Percentiles rank a stretch among this genome's conserved stretches.
These are phyloP conservation scores for Dysidea cf. avara DNA, from an alignment of 37 sponge, comb jelly and placozoan genomes.

Conservation along the genomic window DNA sequence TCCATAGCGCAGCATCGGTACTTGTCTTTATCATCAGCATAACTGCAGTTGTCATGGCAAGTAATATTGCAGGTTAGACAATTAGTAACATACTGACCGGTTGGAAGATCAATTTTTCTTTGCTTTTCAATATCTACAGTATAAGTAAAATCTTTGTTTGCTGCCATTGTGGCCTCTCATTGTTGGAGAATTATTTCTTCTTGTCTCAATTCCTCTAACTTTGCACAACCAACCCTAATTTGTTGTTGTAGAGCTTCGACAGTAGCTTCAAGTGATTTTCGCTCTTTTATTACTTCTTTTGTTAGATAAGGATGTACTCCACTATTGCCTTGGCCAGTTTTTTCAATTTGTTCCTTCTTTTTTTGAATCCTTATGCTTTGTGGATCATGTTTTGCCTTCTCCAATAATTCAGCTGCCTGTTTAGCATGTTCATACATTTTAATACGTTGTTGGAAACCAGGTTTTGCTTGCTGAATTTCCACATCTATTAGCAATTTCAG, in stretches of 20 bases:
- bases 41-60: constrained; percentile 22
- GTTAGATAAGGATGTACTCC: constrained; percentile 12
- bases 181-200: neutral
- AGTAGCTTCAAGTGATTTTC: constrained; percentile 11
- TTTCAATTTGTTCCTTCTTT: no score
- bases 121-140: no score
- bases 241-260: constrained; percentile 6
- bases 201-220: constrained; percentile 15
- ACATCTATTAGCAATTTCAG: constrained; percentile 73
- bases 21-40: no score
- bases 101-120: no score
- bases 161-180: constrained; percentile 1
- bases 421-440: constrained; percentile 11
- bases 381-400: no score
- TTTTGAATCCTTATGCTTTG: no score
- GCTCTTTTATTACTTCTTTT: constrained; percentile 18
- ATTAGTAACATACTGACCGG: no score
- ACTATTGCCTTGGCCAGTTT: no score
- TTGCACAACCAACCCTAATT: no score
- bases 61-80: constrained; percentile 35
- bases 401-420: no score
- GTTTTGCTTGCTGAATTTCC: constrained; percentile 47
- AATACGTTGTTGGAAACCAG: constrained; percentile 50
- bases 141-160: no score
- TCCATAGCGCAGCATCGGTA: no score